Evolutionary conservation across 2,797 vertebrate species (phyloP), one percentile per base, ranked within the genome.

Genomic region (Saguinus oedipus): DNA sequence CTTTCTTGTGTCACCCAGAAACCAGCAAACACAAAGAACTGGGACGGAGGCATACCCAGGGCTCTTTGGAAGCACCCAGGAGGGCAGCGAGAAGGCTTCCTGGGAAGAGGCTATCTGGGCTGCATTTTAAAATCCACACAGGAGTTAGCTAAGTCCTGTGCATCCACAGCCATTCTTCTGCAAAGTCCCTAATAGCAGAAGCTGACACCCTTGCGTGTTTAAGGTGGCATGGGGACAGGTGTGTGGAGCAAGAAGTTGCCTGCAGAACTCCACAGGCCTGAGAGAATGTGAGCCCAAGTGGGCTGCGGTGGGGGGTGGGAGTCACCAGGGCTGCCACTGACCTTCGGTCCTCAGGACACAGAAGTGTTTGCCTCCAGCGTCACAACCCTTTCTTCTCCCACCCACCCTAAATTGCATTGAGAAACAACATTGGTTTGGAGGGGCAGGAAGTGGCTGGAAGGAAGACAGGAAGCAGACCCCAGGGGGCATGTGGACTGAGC

Each of bases 351-450:
- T 44, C n/a, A 39, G 10, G 20, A 44, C 72, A 33, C 17, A 57
- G 48, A 3, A 20, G 14, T 19, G 11, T 6, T 42, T 42, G 39
- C 1, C 50, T 36, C 82, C 46, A 4, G 0, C 0, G 5, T 70
- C 79, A 68, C 85, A 42, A 1, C 79, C 48, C 12, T 33, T 20
- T 33, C 55, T 53, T 76, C n/a, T 19, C 10, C 53, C 3, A 10
- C 24, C 1, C 5, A 17, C 17, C 55, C 26, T 57, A 19, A 2
- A 59, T 17, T 70, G 0, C 39, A 5, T n/a, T 33, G 82, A 80
- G 36, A 76, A 27, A 19, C 12, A 30, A 7, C 0, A 3, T 84
- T 20, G n/a, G 20, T 39, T 46, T 50, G 48, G 36, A 42, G 42
- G 42, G 30, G 15, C 13, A 42, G 76, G 88, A 9, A 3, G 30